Evolutionary conservation across 92 coral and sea anemone species (phyloP), one percentile per base, ranked within the genome.

Genomic region (Phymanthus crucifer): DNA sequence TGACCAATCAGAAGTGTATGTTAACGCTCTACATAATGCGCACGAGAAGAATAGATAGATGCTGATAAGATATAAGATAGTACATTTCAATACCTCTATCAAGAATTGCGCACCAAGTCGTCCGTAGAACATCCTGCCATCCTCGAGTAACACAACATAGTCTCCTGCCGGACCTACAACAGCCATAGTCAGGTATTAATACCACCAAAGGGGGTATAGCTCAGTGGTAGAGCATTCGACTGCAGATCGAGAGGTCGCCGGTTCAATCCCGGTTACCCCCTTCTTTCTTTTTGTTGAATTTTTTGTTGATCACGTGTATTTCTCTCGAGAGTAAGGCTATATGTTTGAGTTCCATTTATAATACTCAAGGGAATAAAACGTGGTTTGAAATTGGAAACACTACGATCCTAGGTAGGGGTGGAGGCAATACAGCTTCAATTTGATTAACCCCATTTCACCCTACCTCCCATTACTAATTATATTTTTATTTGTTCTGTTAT

Each of bases 171-270:
- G 78, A 19, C 86, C 92, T 89, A 71, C 32, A 80, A 75, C 18
- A 18, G 1, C 10, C 1, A 10, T 0, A 6, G 16, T 5, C 1
- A n/a, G 33, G 1, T 21, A 29, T n/a, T 0, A 80, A 71, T n/a
- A n/a, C n/a, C n/a, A n/a, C n/a, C n/a, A 71, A 19, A 54, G 90
- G 93, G 96, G 89, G 96, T 76, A 91, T 91, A 89, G 96, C 93
- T 89, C 93, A 92, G 93, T 87, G 93, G 91, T 84, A 92, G 93
- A 92, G 93, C 97, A 89, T 89, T 92, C 90, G 98, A 94, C 96
- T 94, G 98, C 98, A 94, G 96, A 94, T 94, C 96, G 96, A 94
- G 93, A 89, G 96, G 93, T 94, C 93, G 84, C 90, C 86, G 95
- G 98, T 91, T 93, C 98, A 88, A 93, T 46, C 89, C 93, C 95